phyloP scores from a whole-genome alignment of 2,888 invertebrate species.

The Xestia sexstrigata region DNA sequence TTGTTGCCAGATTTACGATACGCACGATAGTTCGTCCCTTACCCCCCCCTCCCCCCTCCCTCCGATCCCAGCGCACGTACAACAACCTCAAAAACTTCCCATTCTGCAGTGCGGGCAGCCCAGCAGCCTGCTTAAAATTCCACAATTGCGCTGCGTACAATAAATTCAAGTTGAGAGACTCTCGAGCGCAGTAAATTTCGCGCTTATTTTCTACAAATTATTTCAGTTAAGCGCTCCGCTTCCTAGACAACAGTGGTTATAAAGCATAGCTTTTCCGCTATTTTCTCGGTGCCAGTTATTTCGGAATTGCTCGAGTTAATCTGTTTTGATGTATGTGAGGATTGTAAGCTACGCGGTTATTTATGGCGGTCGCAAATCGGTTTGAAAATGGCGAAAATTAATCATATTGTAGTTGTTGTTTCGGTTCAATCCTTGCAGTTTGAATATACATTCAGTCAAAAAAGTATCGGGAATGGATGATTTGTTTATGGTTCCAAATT shows the following conservation, averaged over 20 bases:
- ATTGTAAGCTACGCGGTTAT: conserved; percentile 44
- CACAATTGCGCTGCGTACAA: conserved; percentile 84
- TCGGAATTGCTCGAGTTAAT: conserved; percentile 52
- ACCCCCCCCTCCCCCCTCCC: not conserved
- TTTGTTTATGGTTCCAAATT: too few relatives aligned
- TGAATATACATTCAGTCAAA: too few relatives aligned
- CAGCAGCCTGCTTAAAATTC: conserved; percentile 84
- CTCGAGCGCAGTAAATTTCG: conserved; percentile 81
- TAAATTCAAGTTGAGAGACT: conserved; percentile 83
- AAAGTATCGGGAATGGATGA: too few relatives aligned
- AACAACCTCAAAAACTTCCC: conserved; percentile 65
- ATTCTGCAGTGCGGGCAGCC: conserved; percentile 79
- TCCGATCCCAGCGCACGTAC: conserved; percentile 41
- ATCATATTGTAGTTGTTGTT: conserved; percentile 2
- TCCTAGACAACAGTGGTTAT: conserved; percentile 63
- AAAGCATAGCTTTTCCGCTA: conserved; percentile 58
- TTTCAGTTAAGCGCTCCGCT: conserved; percentile 76
- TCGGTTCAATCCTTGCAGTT: not conserved
- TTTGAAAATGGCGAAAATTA: conserved; percentile 32
- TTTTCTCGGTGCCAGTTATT: conserved; percentile 54
- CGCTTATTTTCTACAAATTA: conserved; percentile 86
- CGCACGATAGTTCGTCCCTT: conserved; percentile 55
- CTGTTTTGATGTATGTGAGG: conserved; percentile 60
- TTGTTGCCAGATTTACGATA: conserved; percentile 55
- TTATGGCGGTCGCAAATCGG: conserved; percentile 36